Evolutionary conservation across 2,113 vertebrate species (phyloP).

Genomic region (Trematomus loennbergii): DNA sequence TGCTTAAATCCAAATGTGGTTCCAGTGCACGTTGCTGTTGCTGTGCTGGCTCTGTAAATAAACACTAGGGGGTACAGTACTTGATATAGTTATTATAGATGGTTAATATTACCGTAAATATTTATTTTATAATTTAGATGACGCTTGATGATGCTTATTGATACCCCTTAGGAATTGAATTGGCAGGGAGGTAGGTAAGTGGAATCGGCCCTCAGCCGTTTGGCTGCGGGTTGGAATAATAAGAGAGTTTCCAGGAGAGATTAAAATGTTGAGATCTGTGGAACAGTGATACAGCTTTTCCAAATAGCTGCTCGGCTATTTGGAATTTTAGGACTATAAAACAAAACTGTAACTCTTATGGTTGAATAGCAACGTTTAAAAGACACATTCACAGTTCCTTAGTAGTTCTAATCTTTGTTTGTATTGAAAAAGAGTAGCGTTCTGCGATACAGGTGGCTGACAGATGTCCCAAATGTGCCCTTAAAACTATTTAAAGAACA

Average conservation of each 20-base stretch:
- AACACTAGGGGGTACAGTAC: too few relatives aligned
- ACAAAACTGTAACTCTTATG: too few relatives aligned
- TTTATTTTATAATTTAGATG: too few relatives aligned
- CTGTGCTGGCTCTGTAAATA: too few relatives aligned
- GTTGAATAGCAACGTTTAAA: too few relatives aligned
- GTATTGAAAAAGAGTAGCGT: not conserved
- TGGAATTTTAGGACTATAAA: not conserved
- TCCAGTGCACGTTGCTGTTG: too few relatives aligned
- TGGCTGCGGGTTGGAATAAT: not conserved
- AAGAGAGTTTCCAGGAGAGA: not conserved
- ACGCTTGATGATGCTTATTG: not conserved
- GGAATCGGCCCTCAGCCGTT: not conserved
- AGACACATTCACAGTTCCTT: not conserved
- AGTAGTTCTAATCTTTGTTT: too few relatives aligned
- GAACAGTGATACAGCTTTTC: not conserved
- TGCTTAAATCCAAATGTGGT: too few relatives aligned
- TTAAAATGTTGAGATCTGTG: not conserved
- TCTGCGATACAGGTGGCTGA: not conserved
- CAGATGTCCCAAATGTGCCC: not conserved
- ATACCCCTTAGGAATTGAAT: not conserved
- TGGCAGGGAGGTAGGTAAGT: not conserved
- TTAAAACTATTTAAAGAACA: not conserved
- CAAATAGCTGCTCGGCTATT: not conserved
- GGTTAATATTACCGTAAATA: too few relatives aligned
- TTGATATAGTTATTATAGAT: too few relatives aligned